Evolutionary conservation across 2,888 invertebrate species (phyloP).

Genomic region (Brachylomia viminalis): DNA sequence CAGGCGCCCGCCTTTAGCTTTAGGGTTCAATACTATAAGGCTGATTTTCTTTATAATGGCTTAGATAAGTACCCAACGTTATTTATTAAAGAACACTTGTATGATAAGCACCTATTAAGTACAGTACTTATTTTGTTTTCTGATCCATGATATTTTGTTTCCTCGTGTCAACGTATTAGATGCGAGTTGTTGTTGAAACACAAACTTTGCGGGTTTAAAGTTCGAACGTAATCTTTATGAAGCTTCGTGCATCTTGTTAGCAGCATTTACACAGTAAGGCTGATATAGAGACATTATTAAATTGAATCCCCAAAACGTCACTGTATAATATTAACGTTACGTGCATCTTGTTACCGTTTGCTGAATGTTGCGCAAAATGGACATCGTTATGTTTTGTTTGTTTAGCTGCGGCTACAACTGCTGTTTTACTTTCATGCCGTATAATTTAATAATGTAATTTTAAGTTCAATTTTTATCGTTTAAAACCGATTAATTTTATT

Average conservation of each 20-base stretch:
- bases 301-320: background rate
- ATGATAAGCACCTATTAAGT: slow-evolving; percentile 25
- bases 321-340: background rate
- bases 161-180: background rate
- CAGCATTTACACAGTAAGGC: slow-evolving; percentile 55
- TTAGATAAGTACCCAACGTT: slow-evolving; percentile 37
- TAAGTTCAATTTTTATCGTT: slow-evolving; percentile 21
- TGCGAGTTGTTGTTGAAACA: background rate
- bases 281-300: slow-evolving; percentile 26
- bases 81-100: slow-evolving; percentile 42
- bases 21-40: slow-evolving; percentile 58
- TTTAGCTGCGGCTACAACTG: slow-evolving; percentile 1
- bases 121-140: slow-evolving; percentile 11
- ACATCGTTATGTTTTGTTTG: slow-evolving; percentile 28
- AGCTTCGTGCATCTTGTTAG: slow-evolving; percentile 18
- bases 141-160: slow-evolving; percentile 1
- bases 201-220: background rate
- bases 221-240: background rate
- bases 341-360: slow-evolving; percentile 13
- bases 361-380: slow-evolving; percentile 2
- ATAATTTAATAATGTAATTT: too few species aligned
- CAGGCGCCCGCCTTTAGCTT: slow-evolving; percentile 22
- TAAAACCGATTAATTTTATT: background rate
- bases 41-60: slow-evolving; percentile 61
- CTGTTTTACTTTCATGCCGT: slow-evolving; percentile 9